Evolutionary conservation across 2,797 vertebrate genomes (phyloP).

Genomic region (Parambassis ranga): DNA sequence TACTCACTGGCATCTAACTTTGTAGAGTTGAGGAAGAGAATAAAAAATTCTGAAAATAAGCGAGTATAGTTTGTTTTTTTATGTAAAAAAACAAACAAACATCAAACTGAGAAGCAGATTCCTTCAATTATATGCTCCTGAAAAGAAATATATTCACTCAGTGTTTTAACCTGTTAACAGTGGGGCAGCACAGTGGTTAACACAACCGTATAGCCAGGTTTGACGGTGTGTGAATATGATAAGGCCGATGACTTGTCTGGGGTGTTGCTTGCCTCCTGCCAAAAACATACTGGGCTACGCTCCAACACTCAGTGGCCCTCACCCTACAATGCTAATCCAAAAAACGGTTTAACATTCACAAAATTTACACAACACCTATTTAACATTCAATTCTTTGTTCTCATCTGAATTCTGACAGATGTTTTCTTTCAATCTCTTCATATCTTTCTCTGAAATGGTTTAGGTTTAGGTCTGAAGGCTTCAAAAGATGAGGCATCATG

Average conservation of each 20-base stretch:
- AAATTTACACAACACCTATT: not conserved
- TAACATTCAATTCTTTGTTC: not conserved
- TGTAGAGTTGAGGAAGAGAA: not conserved
- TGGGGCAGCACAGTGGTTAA: not conserved
- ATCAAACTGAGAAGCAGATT: not conserved
- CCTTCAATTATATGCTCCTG: not conserved
- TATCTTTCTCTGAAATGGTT: not conserved
- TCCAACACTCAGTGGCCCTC: not conserved
- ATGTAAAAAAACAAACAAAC: not conserved
- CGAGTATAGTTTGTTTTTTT: not conserved
- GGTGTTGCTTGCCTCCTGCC: not conserved
- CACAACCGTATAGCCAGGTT: not conserved
- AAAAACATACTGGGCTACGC: conserved; percentile 12
- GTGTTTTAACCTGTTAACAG: not conserved
- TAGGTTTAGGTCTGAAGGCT: too few relatives aligned
- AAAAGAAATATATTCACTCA: not conserved
- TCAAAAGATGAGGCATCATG: not conserved
- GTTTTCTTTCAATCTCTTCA: not conserved
- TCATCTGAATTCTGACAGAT: not conserved
- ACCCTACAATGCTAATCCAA: not conserved
- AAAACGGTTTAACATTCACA: not conserved
- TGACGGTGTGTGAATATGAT: not conserved
- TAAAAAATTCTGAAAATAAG: not conserved
- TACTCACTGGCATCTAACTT: not conserved
- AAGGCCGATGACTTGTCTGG: not conserved